Evolutionary conservation across 1,140 invertebrate genomes (phyloP), one percentile per base, ranked within the genome.

Genomic region (Drosophila parabipectinata): DNA sequence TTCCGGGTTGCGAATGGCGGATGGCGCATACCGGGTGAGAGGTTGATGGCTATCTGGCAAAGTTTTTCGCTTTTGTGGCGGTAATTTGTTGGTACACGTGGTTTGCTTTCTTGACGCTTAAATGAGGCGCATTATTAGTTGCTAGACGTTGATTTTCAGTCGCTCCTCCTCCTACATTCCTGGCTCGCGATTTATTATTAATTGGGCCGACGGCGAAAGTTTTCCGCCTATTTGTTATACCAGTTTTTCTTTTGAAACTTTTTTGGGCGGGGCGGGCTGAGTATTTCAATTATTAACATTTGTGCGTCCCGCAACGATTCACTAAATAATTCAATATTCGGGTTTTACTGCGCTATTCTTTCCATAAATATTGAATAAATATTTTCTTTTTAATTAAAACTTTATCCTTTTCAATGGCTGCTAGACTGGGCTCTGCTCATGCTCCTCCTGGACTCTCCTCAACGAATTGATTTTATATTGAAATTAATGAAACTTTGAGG

Each of bases 71-170:
- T 61, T 83, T 72, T 79, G 72, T 63, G 78, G 78, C 69, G 71
- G 66, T 82, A 85, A 87, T 85, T 85, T 87, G 82, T 85, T 85
- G 82, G 68, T 87, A 69, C 82, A 87, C 82, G 83, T 88, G 78
- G 77, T 32, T 67, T 47, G 61, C 54, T 58, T 34, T 58, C 47
- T 32, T 26, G 66, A 32, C 44, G 58, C 55, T 60, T 50, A 87
- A 87, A 82, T 85, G 82, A 61, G 72, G 64, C 82, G 83, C 83
- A 63, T 85, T 83, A 85, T 85, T 85, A 85, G 82, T 72, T 68
- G 64, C 32, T 56, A 72, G 61, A 58, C 41, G 67, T 77, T 79
- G 80, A 83, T 72, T 84, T 66, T 32, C 37, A 51, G 41, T 30
- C 51, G 8, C 41, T 12, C 41, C 14, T 28, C 51, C 44, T 30